Evolutionary conservation across 2,113 vertebrate species (phyloP), one percentile per base, ranked within the genome.

Genomic region (Mus pahari): DNA sequence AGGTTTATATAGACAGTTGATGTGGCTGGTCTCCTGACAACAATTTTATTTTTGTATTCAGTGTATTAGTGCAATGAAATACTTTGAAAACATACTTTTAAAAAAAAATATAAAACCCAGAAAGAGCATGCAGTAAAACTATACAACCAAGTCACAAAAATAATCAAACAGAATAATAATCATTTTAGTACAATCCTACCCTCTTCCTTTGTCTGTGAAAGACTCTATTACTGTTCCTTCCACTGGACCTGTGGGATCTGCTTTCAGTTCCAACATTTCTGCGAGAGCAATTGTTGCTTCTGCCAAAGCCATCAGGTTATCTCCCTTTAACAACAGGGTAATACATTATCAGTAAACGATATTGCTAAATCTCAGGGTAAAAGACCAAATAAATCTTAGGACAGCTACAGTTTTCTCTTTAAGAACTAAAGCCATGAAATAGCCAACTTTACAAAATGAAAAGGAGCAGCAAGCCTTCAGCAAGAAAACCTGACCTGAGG

Each of bases 221-320:
- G 99, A 99, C 97, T 99, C 99, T 3, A 99, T 99, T 64, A 99
- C 16, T 0, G 98, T 98, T n/a, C 99, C 99, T 97, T 99, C 99
- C 89, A 99, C 98, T 17, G 98, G 97, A 31, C 99, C 99, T 0
- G 97, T 98, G 33, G 98, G 90, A 90, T 99, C 99, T 0, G 99
- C 99, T 98, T 99, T 99, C 96, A 99, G 97, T 94, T 99, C 99
- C 97, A 99, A 39, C n/a, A 99, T 97, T 98, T 99, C 99, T 0
- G 99, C 99, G 83, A 99, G 98, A 26, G 99, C 98, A 93, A 99
- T 98, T 1, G 98, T 99, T 89, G 99, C 99, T 98, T 99, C 99
- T 17, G 98, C 98, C 98, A 99, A 98, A 95, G 98, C 98, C 97
- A 98, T 92, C 94, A 99, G 98, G 96, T 99, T 99, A 53, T 99